Evolutionary conservation across 1,140 invertebrate species (phyloP), one percentile per base, ranked within the genome.

Genomic region (Hyphantria cunea): DNA sequence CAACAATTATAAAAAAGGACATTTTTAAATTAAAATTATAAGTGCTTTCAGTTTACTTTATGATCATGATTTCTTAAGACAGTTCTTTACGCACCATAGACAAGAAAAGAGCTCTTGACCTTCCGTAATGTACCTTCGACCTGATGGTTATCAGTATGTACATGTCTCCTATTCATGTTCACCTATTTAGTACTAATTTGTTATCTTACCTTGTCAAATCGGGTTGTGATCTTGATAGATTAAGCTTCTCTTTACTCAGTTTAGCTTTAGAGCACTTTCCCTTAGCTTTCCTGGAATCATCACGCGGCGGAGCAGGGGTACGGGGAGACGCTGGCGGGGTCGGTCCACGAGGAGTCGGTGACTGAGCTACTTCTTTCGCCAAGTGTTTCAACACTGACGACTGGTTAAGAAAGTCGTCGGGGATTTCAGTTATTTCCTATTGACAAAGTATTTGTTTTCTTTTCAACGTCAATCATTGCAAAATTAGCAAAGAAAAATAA

Each of bases 311-410:
- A 0, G 56, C 56, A 7, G 80, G 72, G 2, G 76, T 70, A 32
- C 78, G 70, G 0, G 89, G 86, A 6, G 84, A 83, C 6, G 84
- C 76, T 7, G 84, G 81, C 0, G 87, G 83, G 9, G 88, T 84
- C 9, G 76, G 72, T 0, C 80, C 85, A 6, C 90, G 90, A 0
- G 92, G 91, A 5, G 90, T 79, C 0, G 92, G 91, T 42, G 91
- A 92, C 68, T 92, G 91, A 5, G 92, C 95, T 6, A 96, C 95
- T 87, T 96, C 95, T 87, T 96, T 96, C 0, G 96, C 95, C 53
- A 97, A 91, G 89, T 97, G 96, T 88, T 97, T 97, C 66, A 97
- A 83, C n/a, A 97, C 95, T 78, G 95, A 92, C 11, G 95, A 96
- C 72, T 97, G 95, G 84, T 94, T 96, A 2, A 97, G 91, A 81